Conservation (phyloP, 2,113 vertebrate species). For the Centrocercus urophasianus region DNA sequence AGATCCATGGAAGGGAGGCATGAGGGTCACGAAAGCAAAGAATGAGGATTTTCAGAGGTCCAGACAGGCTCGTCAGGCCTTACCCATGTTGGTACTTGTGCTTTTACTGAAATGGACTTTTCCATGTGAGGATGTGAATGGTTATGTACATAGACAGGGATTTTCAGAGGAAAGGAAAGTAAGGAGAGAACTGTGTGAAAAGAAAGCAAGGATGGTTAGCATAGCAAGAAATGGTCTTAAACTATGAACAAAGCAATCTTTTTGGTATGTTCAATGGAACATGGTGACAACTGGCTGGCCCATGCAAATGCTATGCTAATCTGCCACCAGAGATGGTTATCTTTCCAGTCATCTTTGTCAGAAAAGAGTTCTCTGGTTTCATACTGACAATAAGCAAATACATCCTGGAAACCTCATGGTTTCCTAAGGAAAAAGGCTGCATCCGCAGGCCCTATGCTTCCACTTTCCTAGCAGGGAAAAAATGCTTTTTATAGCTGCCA, state of each 20-base stretch:
- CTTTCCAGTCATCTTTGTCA: background rate
- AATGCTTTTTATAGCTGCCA: background rate
- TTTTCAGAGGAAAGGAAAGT: background rate
- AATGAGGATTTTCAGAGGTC: background rate
- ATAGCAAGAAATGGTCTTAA: background rate
- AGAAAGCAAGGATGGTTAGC: background rate
- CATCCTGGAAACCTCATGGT: background rate
- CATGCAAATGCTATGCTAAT: background rate
- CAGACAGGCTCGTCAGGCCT: background rate
- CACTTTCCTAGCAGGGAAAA: background rate
- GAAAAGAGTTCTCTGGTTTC: background rate
- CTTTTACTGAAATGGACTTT: background rate
- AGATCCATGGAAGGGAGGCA: background rate
- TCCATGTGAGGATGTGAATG: fast-evolving
- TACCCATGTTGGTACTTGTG: background rate
- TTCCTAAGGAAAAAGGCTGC: background rate
- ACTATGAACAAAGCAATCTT: fast-evolving
- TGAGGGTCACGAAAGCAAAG: background rate
- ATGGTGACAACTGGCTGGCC: background rate
- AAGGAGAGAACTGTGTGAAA: background rate
- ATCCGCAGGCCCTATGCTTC: background rate
- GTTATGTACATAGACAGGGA: background rate
- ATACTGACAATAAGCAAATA: background rate
- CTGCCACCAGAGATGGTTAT: background rate
- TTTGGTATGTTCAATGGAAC: background rate